Evolutionary conservation across 2,888 invertebrate species (phyloP).

Genomic region (Patella depressa): DNA sequence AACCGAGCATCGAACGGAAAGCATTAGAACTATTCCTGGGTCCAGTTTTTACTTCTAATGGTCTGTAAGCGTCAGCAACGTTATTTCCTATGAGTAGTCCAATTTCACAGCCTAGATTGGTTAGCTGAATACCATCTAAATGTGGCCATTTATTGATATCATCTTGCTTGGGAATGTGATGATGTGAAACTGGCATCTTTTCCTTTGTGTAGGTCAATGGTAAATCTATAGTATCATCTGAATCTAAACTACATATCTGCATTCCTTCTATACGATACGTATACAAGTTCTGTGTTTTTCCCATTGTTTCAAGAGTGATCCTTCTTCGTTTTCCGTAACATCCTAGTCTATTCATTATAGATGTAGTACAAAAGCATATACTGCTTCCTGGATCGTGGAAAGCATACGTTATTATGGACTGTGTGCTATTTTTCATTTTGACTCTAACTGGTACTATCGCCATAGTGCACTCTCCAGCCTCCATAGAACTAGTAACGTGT

Average conservation of each 20-base stretch:
- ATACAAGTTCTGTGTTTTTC: neutral
- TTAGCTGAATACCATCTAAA: neutral
- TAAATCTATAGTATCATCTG: neutral
- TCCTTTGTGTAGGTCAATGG: neutral
- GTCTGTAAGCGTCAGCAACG: neutral
- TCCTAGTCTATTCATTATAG: neutral
- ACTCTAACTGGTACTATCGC: slow-evolving; percentile 25
- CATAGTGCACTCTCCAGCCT: slow-evolving; percentile 17
- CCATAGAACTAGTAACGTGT: too few relatives aligned
- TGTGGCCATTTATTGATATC: slow-evolving; percentile 8
- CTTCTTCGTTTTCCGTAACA: slow-evolving; percentile 8
- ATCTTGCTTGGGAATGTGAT: neutral
- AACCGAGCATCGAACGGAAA: neutral
- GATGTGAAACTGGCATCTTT: neutral
- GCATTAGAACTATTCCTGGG: neutral
- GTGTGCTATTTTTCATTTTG: slow-evolving; percentile 3
- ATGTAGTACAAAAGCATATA: slow-evolving; percentile 20
- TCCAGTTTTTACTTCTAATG: neutral
- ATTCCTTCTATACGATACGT: neutral
- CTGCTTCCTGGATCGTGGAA: slow-evolving; percentile 24
- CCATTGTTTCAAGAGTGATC: slow-evolving; percentile 22
- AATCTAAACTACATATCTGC: neutral
- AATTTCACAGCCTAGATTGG: neutral
- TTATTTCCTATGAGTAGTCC: neutral
- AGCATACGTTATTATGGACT: slow-evolving; percentile 16